Base-by-base conservation (phyloP, 2,888 invertebrate species). In the Drosophila crucigera region DNA sequence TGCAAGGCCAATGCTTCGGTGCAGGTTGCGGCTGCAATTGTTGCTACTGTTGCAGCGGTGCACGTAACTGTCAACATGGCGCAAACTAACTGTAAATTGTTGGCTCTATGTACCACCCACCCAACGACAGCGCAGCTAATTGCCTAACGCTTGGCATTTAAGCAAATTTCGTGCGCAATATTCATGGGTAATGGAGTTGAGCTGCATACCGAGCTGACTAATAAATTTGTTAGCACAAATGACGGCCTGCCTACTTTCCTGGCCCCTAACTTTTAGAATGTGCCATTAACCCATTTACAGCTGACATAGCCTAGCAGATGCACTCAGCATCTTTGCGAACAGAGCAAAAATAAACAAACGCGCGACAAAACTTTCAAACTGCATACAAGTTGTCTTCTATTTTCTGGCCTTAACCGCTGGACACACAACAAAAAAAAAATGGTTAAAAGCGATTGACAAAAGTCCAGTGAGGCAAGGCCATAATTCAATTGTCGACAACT, bases 1-100 rank as follows among this genome's bases (percentile, higher is more conserved):
- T 87, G 88, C 90, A 87, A 87, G 75, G 72, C 76, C 56, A 67
- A 54, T 60, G 78, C 71, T 50, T 31, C 14, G 68, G 63, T 73
- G 62, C 30, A 43, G 31, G 33, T 67, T 54, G 82, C 73, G 76
- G 80, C 71, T 82, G 82, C 56, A 14, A 30, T 41, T 56, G 39
- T n/a, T 74, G 49, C 43, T 22, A 47, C 33, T 53, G 50, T 28
- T 14, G 11, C 62, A 60, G 60, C 84, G 80, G 73, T 61, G 84
- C 89, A 89, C 87, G 82, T 87, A 89, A 89, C 89, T 87, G 89
- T 89, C 89, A 85, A 86, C 85, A 83, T 88, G 80, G 89, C 78
- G 78, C 76, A 83, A 88, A 71, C 82, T 85, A 89, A 85, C 85
- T 89, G 85, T 85, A 85, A 86, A 85, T 78, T 88, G 80, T 60